Base-by-base conservation (phyloP, 2,113 vertebrate genomes). In the Synchiropus splendidus region DNA sequence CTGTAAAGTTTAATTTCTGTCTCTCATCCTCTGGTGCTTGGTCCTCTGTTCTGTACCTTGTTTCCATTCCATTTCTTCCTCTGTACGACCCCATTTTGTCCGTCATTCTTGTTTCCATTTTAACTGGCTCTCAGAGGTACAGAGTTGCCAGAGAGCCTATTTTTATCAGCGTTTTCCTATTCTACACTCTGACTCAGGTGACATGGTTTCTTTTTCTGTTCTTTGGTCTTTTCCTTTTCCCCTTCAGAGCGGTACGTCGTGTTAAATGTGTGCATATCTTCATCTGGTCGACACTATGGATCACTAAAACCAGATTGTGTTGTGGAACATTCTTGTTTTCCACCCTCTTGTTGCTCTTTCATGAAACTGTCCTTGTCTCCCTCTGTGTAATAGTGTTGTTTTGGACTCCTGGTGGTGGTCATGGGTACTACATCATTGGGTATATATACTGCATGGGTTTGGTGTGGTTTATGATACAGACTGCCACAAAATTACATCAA, bases 131-230 rank as follows among this genome's bases (percentile, higher is more conserved):
- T 81, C 90, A 92, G 92, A 93, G 88, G 78, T 96, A 79, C 85
- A 86, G 85, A 89, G 70, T 75, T 83, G 87, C 86, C 93, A 92
- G 85, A 92, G 89, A 92, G 90, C 89, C 80, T 94, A 91, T 91
- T 94, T 93, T 89, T 93, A 92, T 79, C 75, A 75, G 42, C 77
- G 77, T 49, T 86, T 83, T 82, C 83, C 83, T 78, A 61, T 82
- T 83, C 81, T 85, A n/a, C 79, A 82, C 69, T 78, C 79, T 50
- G 89, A 97, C 83, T 85, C 92, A 93, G 93, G 91, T 91, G 91
- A 84, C 61, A n/a, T 39, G 49, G 71, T 70, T 80, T 76, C 46
- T 67, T 50, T 63, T 62, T 66, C 39, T 45, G 54, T 38, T 31
- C 9, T 48, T 33, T 12, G 45, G 10, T 33, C 6, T 53, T 21